These are phyloP conservation scores for Bergia puertoricense DNA, from an alignment of 92 coral and sea anemone species.

Conservation along the genomic window DNA sequence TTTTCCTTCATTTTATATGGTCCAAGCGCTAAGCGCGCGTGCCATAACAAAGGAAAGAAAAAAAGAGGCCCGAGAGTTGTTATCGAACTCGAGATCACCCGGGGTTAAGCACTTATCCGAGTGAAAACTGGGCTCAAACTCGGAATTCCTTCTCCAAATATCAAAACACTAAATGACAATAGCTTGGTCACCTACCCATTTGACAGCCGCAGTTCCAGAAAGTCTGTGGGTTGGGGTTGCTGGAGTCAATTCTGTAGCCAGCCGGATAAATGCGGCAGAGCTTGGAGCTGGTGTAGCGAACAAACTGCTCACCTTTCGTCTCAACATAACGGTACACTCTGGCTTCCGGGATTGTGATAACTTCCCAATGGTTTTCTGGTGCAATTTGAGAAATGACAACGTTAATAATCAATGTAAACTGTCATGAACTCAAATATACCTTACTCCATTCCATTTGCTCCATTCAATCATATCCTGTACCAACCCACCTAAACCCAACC, in stretches of 20 bases:
- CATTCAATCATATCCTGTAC: too few species aligned
- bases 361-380: conserved; percentile 68
- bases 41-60: too few species aligned
- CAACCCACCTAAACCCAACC: too few species aligned
- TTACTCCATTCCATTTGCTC: not conserved
- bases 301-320: conserved; percentile 75
- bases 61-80: too few species aligned
- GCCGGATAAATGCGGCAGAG: conserved; percentile 84
- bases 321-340: conserved; percentile 76
- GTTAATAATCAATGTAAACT: not conserved
- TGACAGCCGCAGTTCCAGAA: conserved; percentile 95
- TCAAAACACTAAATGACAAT: not conserved
- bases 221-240: conserved; percentile 82
- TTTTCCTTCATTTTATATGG: too few species aligned
- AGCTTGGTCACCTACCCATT: conserved; percentile 48
- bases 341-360: conserved; percentile 73
- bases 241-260: conserved; percentile 87
- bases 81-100: too few species aligned
- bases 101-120: too few species aligned
- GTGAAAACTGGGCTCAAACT: too few species aligned
- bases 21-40: too few species aligned
- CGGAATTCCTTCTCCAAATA: too few species aligned
- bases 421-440: not conserved
- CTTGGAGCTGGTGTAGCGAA: conserved; percentile 71
- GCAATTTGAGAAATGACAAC: not conserved